Base-by-base conservation (phyloP, 2,113 vertebrate species). In the Irena cyanogastra region DNA sequence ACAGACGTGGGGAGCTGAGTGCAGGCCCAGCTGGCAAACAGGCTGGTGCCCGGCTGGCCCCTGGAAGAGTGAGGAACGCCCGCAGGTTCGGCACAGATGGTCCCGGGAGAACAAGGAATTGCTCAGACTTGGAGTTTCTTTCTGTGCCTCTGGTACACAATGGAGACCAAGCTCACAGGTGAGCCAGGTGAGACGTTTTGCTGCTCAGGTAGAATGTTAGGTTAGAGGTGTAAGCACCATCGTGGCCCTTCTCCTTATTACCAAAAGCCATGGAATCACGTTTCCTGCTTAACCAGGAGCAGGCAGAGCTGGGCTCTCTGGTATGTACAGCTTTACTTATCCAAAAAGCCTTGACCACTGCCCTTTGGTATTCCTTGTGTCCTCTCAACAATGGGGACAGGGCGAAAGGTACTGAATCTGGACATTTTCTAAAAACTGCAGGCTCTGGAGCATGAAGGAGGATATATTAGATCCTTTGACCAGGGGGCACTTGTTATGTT, bases 1-100 rank as follows among this genome's bases (percentile, higher is more conserved):
- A 30, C 87, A 52, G 94, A 79, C 61, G 2, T 0, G 13, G 95
- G 41, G 90, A 93, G 96, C 92, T 81, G 93, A 88, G 78, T 24
- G 70, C 47, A 95, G 89, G 77, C 87, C 95, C 96, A 96, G 94
- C 95, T 98, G 97, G 96, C 96, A 97, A 94, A 90, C 87, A 90
- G 93, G 95, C 75, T 3, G 24, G 94, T 95, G 95, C 90, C 94
- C 1, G 56, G 80, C 92, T 81, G 91, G 91, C 84, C 93, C 39
- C 74, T 93, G 79, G 83, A 84, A 88, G 81, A 95, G 86, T 41
- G 71, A 94, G 87, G 84, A 83, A 90, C 82, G 88, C 82, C 94
- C 0, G 2, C 83, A 93, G 88, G 87, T 90, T 96, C 96, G 91
- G 79, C 94, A 93, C 92, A 95, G 93, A 89, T 97, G 87, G 85